Evolutionary conservation across 1,140 invertebrate species (phyloP).

Genomic region (Trichonephila clavipes): DNA sequence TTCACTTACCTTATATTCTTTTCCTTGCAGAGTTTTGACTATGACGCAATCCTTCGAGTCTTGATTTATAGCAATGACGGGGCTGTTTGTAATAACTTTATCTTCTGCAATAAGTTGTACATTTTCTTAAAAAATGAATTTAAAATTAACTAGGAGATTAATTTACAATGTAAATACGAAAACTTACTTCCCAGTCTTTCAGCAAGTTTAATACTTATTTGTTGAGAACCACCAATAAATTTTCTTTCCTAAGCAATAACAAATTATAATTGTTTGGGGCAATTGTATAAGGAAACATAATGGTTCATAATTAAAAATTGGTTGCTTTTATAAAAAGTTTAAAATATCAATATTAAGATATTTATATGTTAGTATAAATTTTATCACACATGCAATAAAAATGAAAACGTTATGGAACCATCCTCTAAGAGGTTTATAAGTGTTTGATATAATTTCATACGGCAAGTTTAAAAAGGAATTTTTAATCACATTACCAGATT

Average conservation of each 20-base stretch:
- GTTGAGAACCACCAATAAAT: slow-evolving; percentile 80
- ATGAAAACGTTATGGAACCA: no score
- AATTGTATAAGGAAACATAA: no score
- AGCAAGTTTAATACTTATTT: slow-evolving; percentile 80
- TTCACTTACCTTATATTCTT: slow-evolving; percentile 74
- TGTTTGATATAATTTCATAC: no score
- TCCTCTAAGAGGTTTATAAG: no score
- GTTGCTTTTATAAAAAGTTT: no score
- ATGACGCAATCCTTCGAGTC: slow-evolving; percentile 68
- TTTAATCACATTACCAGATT: no score
- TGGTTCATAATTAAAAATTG: no score
- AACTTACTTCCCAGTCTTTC: slow-evolving; percentile 78
- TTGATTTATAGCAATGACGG: slow-evolving; percentile 71
- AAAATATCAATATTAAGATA: no score
- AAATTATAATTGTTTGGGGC: neutral
- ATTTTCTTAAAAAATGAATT: neutral
- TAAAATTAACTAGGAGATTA: neutral
- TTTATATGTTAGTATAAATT: no score
- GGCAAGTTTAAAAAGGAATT: no score
- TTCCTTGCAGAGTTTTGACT: slow-evolving; percentile 77
- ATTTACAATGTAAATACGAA: neutral
- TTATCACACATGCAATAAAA: no score
- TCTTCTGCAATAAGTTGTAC: neutral
- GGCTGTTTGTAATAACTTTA: slow-evolving; percentile 34
- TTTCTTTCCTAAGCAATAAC: slow-evolving; percentile 80